A percentile compares a stretch with the other conserved stretches of the same genome.
These are phyloP conservation scores for Miichthys miiuy DNA, from an alignment of 2,797 vertebrate species.

Conservation along the genomic window DNA sequence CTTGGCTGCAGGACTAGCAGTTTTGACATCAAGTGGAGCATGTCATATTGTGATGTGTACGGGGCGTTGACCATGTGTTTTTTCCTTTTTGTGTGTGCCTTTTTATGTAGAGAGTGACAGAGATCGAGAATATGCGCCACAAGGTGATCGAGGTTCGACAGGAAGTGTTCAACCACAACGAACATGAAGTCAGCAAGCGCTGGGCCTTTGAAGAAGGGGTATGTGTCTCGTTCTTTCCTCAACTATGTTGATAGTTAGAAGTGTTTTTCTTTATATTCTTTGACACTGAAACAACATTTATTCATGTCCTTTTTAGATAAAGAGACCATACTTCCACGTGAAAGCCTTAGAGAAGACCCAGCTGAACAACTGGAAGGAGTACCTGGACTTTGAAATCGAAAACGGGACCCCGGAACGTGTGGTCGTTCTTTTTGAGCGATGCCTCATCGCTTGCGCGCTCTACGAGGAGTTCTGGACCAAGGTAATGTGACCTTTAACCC, in stretches of 20 bases:
- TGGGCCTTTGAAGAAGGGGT: slow-evolving; percentile 99
- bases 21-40: slow-evolving; percentile 82
- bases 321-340: slow-evolving; percentile 98
- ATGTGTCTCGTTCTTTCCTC: slow-evolving; percentile 62
- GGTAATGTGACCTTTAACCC: slow-evolving; percentile 85
- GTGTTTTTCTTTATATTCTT: neutral
- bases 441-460: slow-evolving; percentile 98
- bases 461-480: slow-evolving; percentile 99
- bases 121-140: slow-evolving; percentile 99
- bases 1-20: slow-evolving; percentile 85
- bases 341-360: slow-evolving; percentile 98
- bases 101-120: slow-evolving; percentile 93
- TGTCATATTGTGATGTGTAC: slow-evolving; percentile 36
- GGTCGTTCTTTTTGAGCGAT: slow-evolving; percentile 98
- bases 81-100: slow-evolving; percentile 57
- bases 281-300: neutral
- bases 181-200: slow-evolving; percentile 99
- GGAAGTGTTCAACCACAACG: slow-evolving; percentile 98
- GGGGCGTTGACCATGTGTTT: slow-evolving; percentile 31
- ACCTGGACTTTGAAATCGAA: slow-evolving; percentile 99
- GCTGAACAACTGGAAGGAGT: slow-evolving; percentile 99
- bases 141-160: slow-evolving; percentile 96
- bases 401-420: slow-evolving; percentile 97
- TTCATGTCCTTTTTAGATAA: slow-evolving; percentile 87
- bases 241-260: neutral